A percentile compares a stretch with the other conserved stretches of the same genome.
Conservation (phyloP, 2,888 invertebrate genomes). For the Atethmia centrago region DNA sequence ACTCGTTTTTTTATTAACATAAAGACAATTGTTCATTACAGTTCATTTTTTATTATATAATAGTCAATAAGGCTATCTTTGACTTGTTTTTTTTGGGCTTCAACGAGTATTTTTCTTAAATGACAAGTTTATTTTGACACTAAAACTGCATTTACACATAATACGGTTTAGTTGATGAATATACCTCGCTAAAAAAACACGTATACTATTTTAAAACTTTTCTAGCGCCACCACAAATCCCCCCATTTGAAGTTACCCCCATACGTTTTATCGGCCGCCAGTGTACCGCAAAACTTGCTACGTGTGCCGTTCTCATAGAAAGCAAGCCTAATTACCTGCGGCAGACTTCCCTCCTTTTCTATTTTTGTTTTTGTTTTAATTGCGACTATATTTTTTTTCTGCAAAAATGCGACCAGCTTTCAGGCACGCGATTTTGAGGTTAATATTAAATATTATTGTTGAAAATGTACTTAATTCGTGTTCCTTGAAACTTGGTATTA, state of each 20-base stretch:
- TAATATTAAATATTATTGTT: constrained; percentile 41
- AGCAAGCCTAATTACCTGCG: constrained; percentile 83
- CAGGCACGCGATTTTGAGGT: constrained; percentile 53
- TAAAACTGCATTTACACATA: neutral
- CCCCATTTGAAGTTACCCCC: neutral
- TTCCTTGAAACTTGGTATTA: constrained; percentile 2
- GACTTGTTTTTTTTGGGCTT: neutral
- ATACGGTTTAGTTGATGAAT: neutral
- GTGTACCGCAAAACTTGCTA: constrained; percentile 76
- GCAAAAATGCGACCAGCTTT: constrained; percentile 59
- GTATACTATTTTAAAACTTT: neutral
- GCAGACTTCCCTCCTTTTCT: constrained; percentile 70
- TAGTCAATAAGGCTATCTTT: neutral
- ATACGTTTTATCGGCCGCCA: constrained; percentile 59
- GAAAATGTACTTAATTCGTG: constrained; percentile 23
- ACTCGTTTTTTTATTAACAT: neutral
- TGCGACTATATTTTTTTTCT: constrained; percentile 66
- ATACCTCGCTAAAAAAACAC: neutral
- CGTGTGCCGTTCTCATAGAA: constrained; percentile 78
- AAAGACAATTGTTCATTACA: no score
- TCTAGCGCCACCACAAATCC: constrained; percentile 2
- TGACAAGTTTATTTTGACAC: neutral
- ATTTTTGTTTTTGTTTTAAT: constrained; percentile 74
- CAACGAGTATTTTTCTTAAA: neutral
- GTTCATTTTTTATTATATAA: neutral